Evolutionary conservation across 2,113 vertebrate genomes (phyloP).

Genomic region (Stigmatopora nigra): DNA sequence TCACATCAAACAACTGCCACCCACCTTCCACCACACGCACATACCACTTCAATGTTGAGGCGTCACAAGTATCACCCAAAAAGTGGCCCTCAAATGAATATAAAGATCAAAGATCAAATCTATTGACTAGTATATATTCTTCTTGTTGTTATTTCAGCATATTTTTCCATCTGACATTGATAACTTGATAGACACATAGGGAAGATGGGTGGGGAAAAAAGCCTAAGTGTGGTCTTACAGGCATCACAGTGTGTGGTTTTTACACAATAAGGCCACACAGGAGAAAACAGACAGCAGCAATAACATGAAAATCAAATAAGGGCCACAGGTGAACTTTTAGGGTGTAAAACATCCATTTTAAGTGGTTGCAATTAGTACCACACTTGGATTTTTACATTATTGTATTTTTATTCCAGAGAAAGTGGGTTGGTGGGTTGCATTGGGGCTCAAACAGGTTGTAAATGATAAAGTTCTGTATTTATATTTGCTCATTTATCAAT

Average conservation of each 20-base stretch:
- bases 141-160: neutral
- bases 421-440: neutral
- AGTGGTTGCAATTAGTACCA: neutral
- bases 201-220: neutral
- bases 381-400: neutral
- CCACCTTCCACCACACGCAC: conserved; percentile 28
- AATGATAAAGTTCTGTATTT: no score
- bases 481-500: no score
- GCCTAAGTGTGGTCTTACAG: neutral
- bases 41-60: conserved; percentile 26
- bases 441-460: neutral
- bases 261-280: conserved; percentile 56
- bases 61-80: conserved; percentile 21
- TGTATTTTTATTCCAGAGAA: neutral
- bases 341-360: conserved; percentile 24
- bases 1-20: conserved; percentile 55
- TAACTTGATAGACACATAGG: conserved; percentile 1
- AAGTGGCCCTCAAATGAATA: conserved; percentile 22
- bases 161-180: neutral
- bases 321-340: conserved; percentile 51
- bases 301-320: conserved; percentile 22
- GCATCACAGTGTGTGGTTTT: conserved; percentile 58
- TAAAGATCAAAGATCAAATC: conserved; percentile 35
- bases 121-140: conserved; percentile 7
- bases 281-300: conserved; percentile 22